Conservation (phyloP, 2,113 vertebrate species). For the Diphyllodes magnificus region DNA sequence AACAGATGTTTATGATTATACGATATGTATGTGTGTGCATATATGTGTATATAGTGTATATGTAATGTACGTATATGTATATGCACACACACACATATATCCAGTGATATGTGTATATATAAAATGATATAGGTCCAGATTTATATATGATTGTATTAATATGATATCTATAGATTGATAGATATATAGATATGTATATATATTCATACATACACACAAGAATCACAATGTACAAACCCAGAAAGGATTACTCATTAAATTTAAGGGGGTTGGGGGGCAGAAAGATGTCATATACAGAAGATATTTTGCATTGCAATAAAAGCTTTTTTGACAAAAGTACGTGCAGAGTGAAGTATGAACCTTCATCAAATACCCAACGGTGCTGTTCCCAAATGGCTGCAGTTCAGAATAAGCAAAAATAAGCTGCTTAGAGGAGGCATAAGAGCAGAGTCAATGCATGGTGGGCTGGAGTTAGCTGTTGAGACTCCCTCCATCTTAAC, state of each 20-base stretch:
- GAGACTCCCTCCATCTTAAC: not conserved
- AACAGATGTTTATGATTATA: slow-evolving; percentile 59
- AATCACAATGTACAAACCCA: slow-evolving; percentile 67
- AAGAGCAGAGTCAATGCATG: not conserved
- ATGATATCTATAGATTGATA: slow-evolving; percentile 64
- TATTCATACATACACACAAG: slow-evolving; percentile 60
- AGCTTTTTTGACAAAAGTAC: slow-evolving; percentile 68
- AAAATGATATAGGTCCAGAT: slow-evolving; percentile 53
- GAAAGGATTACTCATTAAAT: slow-evolving; percentile 64
- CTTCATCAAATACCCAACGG: slow-evolving; percentile 7
- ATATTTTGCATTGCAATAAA: slow-evolving; percentile 74
- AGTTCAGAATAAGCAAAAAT: not conserved
- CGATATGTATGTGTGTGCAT: slow-evolving; percentile 46
- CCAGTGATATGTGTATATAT: slow-evolving; percentile 51
- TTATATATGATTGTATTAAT: slow-evolving; percentile 65
- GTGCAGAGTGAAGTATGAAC: slow-evolving; percentile 65
- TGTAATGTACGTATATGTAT: slow-evolving; percentile 33
- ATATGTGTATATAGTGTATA: slow-evolving; percentile 52
- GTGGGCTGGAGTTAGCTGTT: not conserved
- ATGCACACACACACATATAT: slow-evolving; percentile 20
- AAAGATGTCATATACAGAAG: slow-evolving; percentile 69
- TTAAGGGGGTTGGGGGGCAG: slow-evolving; percentile 17
- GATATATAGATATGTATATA: slow-evolving; percentile 62
- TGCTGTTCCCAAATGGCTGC: not conserved
- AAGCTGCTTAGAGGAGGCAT: not conserved